Evolutionary conservation across 2,797 vertebrate species (phyloP), one percentile per base, ranked within the genome.

Genomic region (Picus viridis): DNA sequence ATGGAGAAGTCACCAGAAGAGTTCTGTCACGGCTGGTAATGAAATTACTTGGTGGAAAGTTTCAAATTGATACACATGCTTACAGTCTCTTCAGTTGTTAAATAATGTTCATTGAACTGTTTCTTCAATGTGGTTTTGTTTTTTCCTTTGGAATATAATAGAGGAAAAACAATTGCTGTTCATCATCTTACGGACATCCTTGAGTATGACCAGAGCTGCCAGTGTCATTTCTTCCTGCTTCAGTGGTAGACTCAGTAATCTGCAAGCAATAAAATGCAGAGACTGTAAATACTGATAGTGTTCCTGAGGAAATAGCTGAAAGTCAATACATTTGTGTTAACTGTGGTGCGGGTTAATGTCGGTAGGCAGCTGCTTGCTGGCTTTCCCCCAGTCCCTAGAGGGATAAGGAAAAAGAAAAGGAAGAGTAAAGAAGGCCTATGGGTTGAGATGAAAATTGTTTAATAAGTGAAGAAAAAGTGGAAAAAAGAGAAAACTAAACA

Each of bases 251-350:
- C 4, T 72, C 1, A 1, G 16, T 53, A 67, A 63, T 56, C 49
- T 91, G 16, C 27, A 32, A 63, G 43, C 57, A 61, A 53, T 14
- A 83, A 65, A 63, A 17, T 36, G 22, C 20, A 49, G 47, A 20
- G 30, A 27, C 27, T 72, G 11, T 83, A 43, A 78, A 86, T 63
- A 9, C 17, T 72, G n/a, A 3, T 30, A 6, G 6, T 41, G 14
- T 70, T 85, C 30, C 43, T 41, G 49, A 58, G 30, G 49, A 92
- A 84, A 32, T 58, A 70, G 32, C 32, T 89, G 58, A 45, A 83
- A 78, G 61, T 39, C 0, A 0, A 51, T 62, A 61, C n/a, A 63
- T 27, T 8, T 26, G 0, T 56, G 17, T 59, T 86, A 74, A 29
- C 39, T 78, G 32, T 76, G 26, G 9, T 68, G 30, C 68, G 16